Evolutionary conservation across 2,888 invertebrate species (phyloP), one percentile per base, ranked within the genome.

Genomic region (Oligia fasciuncula): DNA sequence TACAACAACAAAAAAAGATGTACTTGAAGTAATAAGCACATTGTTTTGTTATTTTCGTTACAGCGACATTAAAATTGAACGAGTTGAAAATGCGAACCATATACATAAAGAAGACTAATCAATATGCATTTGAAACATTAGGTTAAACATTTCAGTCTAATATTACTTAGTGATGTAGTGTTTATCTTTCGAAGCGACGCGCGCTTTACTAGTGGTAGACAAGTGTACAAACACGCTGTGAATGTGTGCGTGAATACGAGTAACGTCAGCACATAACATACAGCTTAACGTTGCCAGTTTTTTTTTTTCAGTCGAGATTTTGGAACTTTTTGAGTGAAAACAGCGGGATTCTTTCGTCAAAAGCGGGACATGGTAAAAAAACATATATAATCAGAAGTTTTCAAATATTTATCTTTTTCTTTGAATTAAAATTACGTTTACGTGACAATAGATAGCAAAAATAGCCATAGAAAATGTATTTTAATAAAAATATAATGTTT

Each of bases 1-100:
- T 49, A 13, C 13, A 49, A 49, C 17, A 14, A 68, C 17, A 43
- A 14, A 67, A 17, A n/a, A 2, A 2, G 4, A 9, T 43, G 9
- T 69, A 29, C 35, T 51, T 29, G 29, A 68, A 49, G 6, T 70
- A 70, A 54, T 71, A 70, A 70, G 71, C 43, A 57, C 23, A 17
- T 46, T 57, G 23, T 43, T 35, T 35, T 72, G 29, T 57, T 46
- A 75, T 46, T 73, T 76, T 84, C 46, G 75, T 88, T 89, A 51
- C 91, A 84, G 87, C 73, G 79, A 86, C 29, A 14, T 67, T 70
- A 79, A 79, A 78, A 66, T 77, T 13, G 76, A 87, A 79, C 76
- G 73, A 40, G 89, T 85, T 70, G 89, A 89, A 79, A 89, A 83
- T 72, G 62, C 67, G 46, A 85, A 85, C 73, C 62, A 77, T 79